phyloP scores from a whole-genome alignment of 2,797 vertebrate genomes.

The Megaceryle alcyon region DNA sequence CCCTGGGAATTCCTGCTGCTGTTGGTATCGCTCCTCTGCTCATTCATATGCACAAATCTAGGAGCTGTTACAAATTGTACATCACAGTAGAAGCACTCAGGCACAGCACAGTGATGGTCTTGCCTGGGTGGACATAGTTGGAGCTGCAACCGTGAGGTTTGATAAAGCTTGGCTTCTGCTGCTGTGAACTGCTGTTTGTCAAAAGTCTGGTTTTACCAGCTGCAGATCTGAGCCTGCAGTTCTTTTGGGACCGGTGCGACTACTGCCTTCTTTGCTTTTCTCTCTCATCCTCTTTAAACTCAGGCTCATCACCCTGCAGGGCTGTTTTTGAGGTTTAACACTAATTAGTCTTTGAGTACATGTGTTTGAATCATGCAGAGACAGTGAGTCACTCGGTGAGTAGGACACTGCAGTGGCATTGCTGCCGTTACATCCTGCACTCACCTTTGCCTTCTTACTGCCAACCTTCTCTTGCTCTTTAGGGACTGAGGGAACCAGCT shows the following conservation, averaged over 20 bases:
- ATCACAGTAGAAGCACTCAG: neutral
- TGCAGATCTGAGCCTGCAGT: neutral
- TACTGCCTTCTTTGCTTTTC: neutral
- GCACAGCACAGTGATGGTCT: neutral
- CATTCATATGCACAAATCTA: fast-evolving
- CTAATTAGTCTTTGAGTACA: neutral
- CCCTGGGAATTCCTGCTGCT: neutral
- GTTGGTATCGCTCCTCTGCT: neutral
- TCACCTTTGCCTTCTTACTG: neutral
- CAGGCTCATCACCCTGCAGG: neutral
- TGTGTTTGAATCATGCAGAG: neutral
- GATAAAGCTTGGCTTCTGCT: neutral
- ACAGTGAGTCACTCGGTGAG: neutral
- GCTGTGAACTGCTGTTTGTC: neutral
- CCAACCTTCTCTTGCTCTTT: slow-evolving; percentile 20
- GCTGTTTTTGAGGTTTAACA: neutral
- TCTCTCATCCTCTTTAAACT: neutral
- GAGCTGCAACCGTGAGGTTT: neutral
- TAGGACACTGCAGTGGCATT: neutral
- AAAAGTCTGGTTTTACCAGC: neutral
- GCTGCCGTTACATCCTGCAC: fast-evolving
- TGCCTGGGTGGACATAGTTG: neutral
- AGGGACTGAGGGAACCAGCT: slow-evolving; percentile 92
- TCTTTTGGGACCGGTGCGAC: neutral
- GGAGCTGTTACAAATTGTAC: neutral